phyloP scores from a whole-genome alignment of 2,797 vertebrate genomes.

The Hyperoplus immaculatus region DNA sequence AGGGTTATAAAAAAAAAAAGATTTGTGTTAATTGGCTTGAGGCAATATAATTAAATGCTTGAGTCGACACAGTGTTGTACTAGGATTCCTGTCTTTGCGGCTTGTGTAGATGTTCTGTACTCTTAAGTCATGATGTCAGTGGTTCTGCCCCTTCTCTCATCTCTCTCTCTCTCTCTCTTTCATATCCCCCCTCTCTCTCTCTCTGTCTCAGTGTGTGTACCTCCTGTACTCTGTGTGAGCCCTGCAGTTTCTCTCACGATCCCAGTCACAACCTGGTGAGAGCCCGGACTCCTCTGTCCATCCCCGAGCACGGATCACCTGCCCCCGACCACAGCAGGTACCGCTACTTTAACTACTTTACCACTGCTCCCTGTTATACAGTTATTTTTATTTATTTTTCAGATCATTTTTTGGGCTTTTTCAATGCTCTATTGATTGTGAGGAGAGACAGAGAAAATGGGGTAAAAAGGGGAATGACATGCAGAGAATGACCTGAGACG shows the following conservation, averaged over 20 bases:
- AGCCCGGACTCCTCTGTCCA: slow-evolving; percentile 89
- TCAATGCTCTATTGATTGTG: no score
- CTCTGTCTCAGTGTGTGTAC: slow-evolving; percentile 88
- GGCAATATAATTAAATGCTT: no score
- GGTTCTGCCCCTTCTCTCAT: background rate
- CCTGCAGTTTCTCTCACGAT: slow-evolving; percentile 90
- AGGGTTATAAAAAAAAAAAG: no score
- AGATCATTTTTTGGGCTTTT: background rate
- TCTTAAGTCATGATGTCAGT: background rate
- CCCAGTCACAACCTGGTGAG: slow-evolving; percentile 92
- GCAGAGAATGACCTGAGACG: no score
- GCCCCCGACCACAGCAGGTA: slow-evolving; percentile 88
- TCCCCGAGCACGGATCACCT: slow-evolving; percentile 83
- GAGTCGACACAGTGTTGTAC: background rate
- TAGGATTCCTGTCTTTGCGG: background rate
- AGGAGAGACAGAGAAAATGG: no score
- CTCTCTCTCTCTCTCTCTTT: background rate
- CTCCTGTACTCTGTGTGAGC: slow-evolving; percentile 93
- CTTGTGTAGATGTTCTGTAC: background rate
- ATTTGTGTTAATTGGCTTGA: no score
- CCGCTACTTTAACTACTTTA: background rate
- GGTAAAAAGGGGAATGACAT: no score
- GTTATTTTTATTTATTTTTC: background rate
- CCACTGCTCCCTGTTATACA: background rate
- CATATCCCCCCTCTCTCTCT: background rate